Evolutionary conservation across 2,797 vertebrate genomes (phyloP).

Genomic region (Rhyacichthys aspro): DNA sequence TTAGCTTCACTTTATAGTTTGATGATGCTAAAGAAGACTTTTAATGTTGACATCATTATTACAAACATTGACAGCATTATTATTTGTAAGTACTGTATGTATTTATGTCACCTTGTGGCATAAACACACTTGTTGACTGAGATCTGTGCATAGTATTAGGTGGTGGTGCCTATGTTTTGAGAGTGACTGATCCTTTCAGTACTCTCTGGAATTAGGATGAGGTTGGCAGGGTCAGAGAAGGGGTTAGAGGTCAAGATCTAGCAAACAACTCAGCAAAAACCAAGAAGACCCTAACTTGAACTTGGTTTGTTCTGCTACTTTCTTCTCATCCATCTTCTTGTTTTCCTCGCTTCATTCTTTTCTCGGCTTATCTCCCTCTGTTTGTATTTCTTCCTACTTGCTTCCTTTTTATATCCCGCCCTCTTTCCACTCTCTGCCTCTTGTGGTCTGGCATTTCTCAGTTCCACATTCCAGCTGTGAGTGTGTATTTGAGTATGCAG

Average conservation of each 20-base stretch:
- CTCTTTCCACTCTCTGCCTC: constrained; percentile 27
- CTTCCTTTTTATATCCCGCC: constrained; percentile 33
- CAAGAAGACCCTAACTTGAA: constrained; percentile 21
- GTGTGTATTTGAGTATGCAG: constrained; percentile 15
- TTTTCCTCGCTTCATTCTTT: constrained; percentile 11
- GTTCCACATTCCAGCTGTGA: constrained; percentile 59
- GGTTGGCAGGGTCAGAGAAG: constrained; percentile 57
- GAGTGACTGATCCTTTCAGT: constrained; percentile 2
- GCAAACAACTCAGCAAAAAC: constrained; percentile 55
- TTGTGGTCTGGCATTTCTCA: constrained; percentile 67
- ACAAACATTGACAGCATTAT: too few relatives aligned
- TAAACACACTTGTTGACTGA: not conserved
- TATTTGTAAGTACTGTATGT: too few relatives aligned
- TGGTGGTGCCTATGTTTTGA: constrained; percentile 13
- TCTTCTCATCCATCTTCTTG: not conserved
- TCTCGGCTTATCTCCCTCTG: constrained; percentile 33
- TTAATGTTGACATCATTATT: too few relatives aligned
- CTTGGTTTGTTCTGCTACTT: not conserved
- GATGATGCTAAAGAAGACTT: too few relatives aligned
- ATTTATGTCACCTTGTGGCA: too few relatives aligned
- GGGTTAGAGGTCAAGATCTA: constrained; percentile 3
- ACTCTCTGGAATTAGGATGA: constrained; percentile 34
- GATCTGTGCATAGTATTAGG: not conserved
- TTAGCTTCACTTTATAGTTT: too few relatives aligned
- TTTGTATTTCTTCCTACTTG: constrained; percentile 42